Base-by-base conservation (phyloP, 2,113 vertebrate genomes). In the Oxyura jamaicensis region DNA sequence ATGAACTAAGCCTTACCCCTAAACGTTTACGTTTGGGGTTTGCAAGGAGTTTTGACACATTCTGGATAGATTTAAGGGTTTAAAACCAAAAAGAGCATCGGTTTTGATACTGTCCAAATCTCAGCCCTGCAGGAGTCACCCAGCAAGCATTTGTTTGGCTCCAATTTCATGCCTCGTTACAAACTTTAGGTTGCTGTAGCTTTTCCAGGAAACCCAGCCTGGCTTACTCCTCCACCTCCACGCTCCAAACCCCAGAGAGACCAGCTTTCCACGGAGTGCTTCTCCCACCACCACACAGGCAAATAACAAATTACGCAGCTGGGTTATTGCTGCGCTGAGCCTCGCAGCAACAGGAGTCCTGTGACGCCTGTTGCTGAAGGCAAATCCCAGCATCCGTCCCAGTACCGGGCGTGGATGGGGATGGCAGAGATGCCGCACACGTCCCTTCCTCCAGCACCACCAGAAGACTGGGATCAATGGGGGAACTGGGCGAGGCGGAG, bases 261-360 rank as follows among this genome's bases (percentile, higher is more conserved):
- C 0, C 0, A 19, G 39, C 29, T 50, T 79, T 63, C 55, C 0
- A 2, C 3, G 26, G 25, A 66, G 26, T 41, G 48, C 73, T 80
- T 5, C 29, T 53, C 48, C 36, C n/a, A 7, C 7, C 60, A 53
- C 29, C 50, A n/a, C 14, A 9, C 36, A 19, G 50, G 19, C 35
- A 72, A 72, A 53, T 46, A 46, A 78, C 23, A 75, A 71, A 21
- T 31, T 6, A 55, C 0, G 2, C 22, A 52, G 58, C 44, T 67
- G 62, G 55, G 55, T 18, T 48, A 36, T 58, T 26, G 41, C 79
- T 31, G 1, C 2, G 10, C 25, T 3, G 42, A 71, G 21, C 41
- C 44, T 58, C 5, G 44, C 20, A 79, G 78, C 67, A 58, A 29
- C 2, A 33, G 56, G 26, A 87, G 35, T 10, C 72, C 28, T 25